A percentile compares a stretch with the other conserved stretches of the same genome.
These are phyloP conservation scores for Oryzias curvinotus DNA, from an alignment of 2,113 vertebrate species.

Conservation along the genomic window DNA sequence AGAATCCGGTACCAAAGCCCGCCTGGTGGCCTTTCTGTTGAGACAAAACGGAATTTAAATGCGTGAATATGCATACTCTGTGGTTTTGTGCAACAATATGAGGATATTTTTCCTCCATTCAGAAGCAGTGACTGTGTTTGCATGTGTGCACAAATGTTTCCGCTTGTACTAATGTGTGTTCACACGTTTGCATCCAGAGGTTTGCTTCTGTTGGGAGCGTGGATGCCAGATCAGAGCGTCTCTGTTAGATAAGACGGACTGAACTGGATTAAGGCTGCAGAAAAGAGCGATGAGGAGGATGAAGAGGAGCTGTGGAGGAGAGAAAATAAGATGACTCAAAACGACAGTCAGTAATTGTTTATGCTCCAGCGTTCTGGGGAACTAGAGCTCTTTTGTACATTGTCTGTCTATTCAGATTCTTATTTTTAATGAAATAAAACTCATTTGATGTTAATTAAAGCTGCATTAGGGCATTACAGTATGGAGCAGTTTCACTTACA, in stretches of 20 bases:
- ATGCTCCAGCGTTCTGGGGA: background rate
- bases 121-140: conserved; percentile 3
- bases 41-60: too few relatives aligned
- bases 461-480: too few relatives aligned
- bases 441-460: too few relatives aligned
- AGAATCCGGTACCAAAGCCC: background rate
- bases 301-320: background rate
- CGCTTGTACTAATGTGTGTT: conserved; percentile 9
- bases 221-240: conserved; percentile 1
- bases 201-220: conserved; percentile 10
- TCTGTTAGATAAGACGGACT: too few relatives aligned
- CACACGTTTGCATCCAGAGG: conserved; percentile 2
- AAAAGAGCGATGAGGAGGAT: background rate
- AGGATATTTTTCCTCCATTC: conserved; percentile 12
- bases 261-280: too few relatives aligned
- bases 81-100: conserved; percentile 29
- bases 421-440: too few relatives aligned
- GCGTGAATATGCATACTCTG: too few relatives aligned
- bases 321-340: conserved; percentile 9
- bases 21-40: too few relatives aligned
- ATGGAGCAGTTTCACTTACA: too few relatives aligned
- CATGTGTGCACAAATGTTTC: conserved; percentile 28
- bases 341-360: conserved; percentile 25
- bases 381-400: too few relatives aligned
- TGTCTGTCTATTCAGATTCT: too few relatives aligned